phyloP scores from a whole-genome alignment of 2,888 invertebrate species.

The Metalampra italica region DNA sequence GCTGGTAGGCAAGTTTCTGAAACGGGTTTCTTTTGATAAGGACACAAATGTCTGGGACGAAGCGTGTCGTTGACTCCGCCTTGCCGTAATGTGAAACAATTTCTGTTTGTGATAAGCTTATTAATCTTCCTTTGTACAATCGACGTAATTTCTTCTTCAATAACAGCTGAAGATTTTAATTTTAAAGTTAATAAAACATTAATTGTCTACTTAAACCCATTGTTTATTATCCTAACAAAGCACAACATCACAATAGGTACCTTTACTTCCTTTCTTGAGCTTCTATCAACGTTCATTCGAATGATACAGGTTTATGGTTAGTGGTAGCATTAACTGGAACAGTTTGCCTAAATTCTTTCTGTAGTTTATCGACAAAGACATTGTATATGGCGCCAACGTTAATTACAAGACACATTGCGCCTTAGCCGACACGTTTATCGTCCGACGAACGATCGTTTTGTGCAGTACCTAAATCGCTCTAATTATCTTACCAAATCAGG shows the following conservation, averaged over 20 bases:
- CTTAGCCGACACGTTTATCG: slow-evolving; percentile 34
- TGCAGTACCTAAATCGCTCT: slow-evolving; percentile 48
- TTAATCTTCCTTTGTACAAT: too few species aligned
- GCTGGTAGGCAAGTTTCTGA: slow-evolving; percentile 37
- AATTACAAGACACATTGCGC: slow-evolving; percentile 29
- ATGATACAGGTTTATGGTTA: too few species aligned
- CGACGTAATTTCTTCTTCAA: too few species aligned
- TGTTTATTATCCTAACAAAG: too few species aligned
- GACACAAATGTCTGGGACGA: slow-evolving; percentile 44
- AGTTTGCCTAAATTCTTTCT: background rate
- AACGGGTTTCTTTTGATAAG: slow-evolving; percentile 71
- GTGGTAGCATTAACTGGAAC: background rate
- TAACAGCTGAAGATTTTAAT: too few species aligned
- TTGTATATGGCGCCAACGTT: slow-evolving; percentile 34
- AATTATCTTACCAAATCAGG: slow-evolving; percentile 64
- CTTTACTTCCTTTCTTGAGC: too few species aligned
- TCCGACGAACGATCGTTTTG: slow-evolving; percentile 44
- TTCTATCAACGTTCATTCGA: too few species aligned
- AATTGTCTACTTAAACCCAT: too few species aligned
- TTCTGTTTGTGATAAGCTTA: too few species aligned
- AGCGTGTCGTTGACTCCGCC: slow-evolving; percentile 55
- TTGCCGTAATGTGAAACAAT: slow-evolving; percentile 2
- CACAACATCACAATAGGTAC: too few species aligned
- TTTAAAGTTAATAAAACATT: too few species aligned
- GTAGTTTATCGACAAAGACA: background rate